Evolutionary conservation across 2,888 invertebrate species (phyloP), one percentile per base, ranked within the genome.

Genomic region (Sinhomidia bicolor): DNA sequence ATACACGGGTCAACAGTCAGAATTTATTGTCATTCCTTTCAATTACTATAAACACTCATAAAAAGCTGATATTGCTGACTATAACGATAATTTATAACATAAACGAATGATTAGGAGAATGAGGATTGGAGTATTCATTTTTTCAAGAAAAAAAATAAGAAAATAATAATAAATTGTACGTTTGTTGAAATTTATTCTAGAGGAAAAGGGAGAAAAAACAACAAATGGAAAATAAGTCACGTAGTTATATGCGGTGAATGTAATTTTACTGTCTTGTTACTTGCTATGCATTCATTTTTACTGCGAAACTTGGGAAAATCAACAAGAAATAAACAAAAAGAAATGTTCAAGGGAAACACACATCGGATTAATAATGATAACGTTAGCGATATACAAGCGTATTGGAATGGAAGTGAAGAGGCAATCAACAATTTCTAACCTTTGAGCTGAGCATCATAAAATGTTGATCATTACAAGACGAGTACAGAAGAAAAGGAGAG

Each of bases 371-470:
- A 29, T 57, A 78, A 54, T 78, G 17, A 41, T 32, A 78, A 78
- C 17, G 78, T 78, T 54, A 32, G n/a, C 57, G 36, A 3, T 78
- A 78, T 57, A 57, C 2, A 6, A 57, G 3, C 3, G 23, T 81
- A 65, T 65, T 81, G 74, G 47, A 74, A 29, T 81, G 44, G 65
- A 47, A 62, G 65, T 29, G 68, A 81, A 51, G 62, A 78, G 62
- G 85, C 65, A 85, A 85, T 85, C 78, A 65, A 57, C 78, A 32
- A 47, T 47, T 82, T 65, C 65, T 85, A 87, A 87, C 86, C 86
- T 87, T 81, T 87, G 81, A 81, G 74, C 86, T 74, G 44, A 68
- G 12, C 51, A 60, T 74, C 81, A 81, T 87, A 87, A 87, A 87
- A 81, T 87, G 81, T 74, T 60, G 60, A 62, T 87, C 86, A 87